Conservation (phyloP, 2,888 invertebrate species). For the Eugnorisma glareosa region DNA sequence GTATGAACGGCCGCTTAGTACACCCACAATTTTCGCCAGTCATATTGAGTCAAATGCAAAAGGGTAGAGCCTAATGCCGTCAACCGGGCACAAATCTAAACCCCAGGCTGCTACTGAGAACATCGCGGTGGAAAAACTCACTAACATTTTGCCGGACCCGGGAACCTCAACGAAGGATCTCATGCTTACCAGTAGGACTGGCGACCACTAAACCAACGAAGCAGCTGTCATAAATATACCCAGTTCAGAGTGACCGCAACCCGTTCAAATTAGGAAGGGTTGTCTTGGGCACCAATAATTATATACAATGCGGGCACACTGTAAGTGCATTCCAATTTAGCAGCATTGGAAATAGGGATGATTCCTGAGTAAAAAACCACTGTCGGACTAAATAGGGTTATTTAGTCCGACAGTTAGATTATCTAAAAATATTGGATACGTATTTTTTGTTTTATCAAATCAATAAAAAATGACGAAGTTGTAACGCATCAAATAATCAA, state of each 20-base stretch:
- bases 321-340: slow-evolving; percentile 64
- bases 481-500: no score
- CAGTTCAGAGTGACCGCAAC: slow-evolving; percentile 15
- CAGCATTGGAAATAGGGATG: slow-evolving; percentile 48
- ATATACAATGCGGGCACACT: slow-evolving; percentile 29
- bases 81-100: not conserved
- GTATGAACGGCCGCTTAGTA: not conserved
- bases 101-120: not conserved
- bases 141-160: not conserved
- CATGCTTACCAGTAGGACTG: not conserved
- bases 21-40: not conserved
- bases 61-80: not conserved
- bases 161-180: not conserved
- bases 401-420: no score
- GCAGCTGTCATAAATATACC: not conserved
- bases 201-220: not conserved
- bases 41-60: not conserved
- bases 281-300: slow-evolving; percentile 14
- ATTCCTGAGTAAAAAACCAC: no score
- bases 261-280: slow-evolving; percentile 46
- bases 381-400: no score
- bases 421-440: no score
- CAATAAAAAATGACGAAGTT: no score
- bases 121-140: not conserved
- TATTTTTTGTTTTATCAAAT: no score